Evolutionary conservation across 2,888 invertebrate species (phyloP).

Genomic region (Apamea anceps): DNA sequence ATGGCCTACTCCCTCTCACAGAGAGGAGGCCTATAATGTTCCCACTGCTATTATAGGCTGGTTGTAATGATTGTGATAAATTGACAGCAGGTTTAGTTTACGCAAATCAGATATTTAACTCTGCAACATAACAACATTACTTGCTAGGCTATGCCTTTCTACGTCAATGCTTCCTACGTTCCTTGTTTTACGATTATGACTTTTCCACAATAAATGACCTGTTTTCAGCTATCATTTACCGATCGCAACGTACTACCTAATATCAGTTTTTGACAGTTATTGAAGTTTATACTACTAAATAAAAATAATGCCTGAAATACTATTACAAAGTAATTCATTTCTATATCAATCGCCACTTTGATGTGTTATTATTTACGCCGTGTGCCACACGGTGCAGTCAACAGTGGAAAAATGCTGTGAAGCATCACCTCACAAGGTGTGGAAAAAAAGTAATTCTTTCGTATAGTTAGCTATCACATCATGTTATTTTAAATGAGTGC

Average conservation of each 20-base stretch:
- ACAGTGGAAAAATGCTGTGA: neutral
- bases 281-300: slow-evolving; percentile 5
- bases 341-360: neutral
- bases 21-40: too few species aligned
- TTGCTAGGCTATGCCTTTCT: slow-evolving; percentile 37
- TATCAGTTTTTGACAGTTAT: slow-evolving; percentile 45
- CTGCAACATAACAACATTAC: neutral
- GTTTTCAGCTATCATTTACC: slow-evolving; percentile 18
- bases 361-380: neutral
- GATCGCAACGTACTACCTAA: slow-evolving; percentile 46
- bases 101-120: neutral
- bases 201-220: slow-evolving; percentile 36
- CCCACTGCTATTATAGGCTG: too few species aligned
- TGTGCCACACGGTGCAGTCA: neutral
- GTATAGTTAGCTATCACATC: too few species aligned
- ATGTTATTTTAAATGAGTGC: neutral
- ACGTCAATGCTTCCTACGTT: slow-evolving; percentile 53
- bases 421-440: neutral
- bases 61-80: too few species aligned
- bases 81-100: neutral
- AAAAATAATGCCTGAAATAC: too few species aligned
- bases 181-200: slow-evolving; percentile 2
- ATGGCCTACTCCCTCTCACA: too few species aligned
- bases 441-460: too few species aligned
- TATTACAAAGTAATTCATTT: neutral